phyloP scores from a whole-genome alignment of 2,888 invertebrate species.

The Diarsia rubi region DNA sequence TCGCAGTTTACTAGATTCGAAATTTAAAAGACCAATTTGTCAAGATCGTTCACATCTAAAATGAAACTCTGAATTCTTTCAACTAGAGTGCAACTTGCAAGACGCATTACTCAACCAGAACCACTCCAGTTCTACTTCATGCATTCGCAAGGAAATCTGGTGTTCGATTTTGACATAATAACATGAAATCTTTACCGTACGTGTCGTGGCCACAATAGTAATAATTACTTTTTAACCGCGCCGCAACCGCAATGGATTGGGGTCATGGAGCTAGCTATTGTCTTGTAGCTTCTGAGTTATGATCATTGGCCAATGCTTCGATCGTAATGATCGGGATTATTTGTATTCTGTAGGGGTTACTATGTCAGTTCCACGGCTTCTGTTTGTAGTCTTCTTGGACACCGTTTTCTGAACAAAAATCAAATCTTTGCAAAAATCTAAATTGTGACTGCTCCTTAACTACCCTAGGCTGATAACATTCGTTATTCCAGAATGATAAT shows the following conservation, averaged over 20 bases:
- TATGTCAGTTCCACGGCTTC: conserved; percentile 12
- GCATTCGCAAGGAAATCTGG: conserved; percentile 46
- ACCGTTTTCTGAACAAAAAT: background rate
- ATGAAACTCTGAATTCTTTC: background rate
- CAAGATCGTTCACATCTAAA: background rate
- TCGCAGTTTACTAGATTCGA: background rate
- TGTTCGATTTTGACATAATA: conserved; percentile 46
- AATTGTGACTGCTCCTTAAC: background rate
- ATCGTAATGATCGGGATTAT: conserved; percentile 50
- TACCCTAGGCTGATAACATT: too few relatives aligned
- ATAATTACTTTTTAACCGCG: conserved; percentile 69
- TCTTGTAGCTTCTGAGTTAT: conserved; percentile 64
- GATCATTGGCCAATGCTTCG: conserved; percentile 64
- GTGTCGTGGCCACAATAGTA: conserved; percentile 60
- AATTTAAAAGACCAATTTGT: background rate
- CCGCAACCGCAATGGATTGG: conserved; percentile 64
- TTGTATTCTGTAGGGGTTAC: conserved; percentile 16
- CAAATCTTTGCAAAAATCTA: background rate
- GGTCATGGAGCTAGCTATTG: conserved; percentile 68
- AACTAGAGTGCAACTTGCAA: background rate
- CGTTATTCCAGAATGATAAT: too few relatives aligned
- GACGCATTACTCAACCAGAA: conserved; percentile 33
- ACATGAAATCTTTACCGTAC: conserved; percentile 52
- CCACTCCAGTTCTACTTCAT: conserved; percentile 30
- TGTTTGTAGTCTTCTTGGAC: background rate